A percentile compares a stretch with the other conserved stretches of the same genome.
These are phyloP conservation scores for Bufo gargarizans DNA, from an alignment of 2,113 vertebrate species.

Conservation along the genomic window DNA sequence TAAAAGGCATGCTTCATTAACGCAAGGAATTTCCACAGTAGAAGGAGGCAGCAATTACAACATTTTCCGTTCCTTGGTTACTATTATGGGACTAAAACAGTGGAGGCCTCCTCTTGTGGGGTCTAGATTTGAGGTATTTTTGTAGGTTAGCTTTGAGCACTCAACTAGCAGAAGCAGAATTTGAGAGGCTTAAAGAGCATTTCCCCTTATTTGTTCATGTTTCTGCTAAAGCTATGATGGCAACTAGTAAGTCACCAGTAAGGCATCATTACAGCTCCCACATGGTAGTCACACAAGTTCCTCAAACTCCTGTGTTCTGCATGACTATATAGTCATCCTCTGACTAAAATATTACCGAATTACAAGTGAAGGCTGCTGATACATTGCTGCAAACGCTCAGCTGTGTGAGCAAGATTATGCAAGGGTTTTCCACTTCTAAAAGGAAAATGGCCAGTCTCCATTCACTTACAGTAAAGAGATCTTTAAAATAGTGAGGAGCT, in stretches of 20 bases:
- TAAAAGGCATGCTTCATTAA: constrained; percentile 45
- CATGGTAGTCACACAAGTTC: background rate
- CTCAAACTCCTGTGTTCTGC: background rate
- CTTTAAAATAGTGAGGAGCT: no score
- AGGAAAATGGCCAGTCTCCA: no score
- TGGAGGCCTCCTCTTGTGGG: background rate
- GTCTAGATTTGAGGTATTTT: background rate
- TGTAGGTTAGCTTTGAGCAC: background rate
- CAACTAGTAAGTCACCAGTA: background rate
- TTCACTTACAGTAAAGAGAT: no score
- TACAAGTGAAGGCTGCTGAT: background rate
- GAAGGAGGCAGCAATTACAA: background rate
- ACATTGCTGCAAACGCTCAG: background rate
- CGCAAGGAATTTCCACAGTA: constrained; percentile 32
- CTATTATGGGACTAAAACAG: background rate
- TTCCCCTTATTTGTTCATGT: background rate
- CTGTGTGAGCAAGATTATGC: no score
- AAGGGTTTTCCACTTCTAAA: no score
- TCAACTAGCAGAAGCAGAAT: background rate
- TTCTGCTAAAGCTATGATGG: background rate
- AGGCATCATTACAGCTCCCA: background rate
- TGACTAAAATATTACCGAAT: background rate
- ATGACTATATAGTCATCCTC: no score
- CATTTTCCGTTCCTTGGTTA: background rate
- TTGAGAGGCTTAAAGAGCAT: background rate